Base-by-base conservation (phyloP, 2,113 vertebrate species). In the Salvelinus namaycush region DNA sequence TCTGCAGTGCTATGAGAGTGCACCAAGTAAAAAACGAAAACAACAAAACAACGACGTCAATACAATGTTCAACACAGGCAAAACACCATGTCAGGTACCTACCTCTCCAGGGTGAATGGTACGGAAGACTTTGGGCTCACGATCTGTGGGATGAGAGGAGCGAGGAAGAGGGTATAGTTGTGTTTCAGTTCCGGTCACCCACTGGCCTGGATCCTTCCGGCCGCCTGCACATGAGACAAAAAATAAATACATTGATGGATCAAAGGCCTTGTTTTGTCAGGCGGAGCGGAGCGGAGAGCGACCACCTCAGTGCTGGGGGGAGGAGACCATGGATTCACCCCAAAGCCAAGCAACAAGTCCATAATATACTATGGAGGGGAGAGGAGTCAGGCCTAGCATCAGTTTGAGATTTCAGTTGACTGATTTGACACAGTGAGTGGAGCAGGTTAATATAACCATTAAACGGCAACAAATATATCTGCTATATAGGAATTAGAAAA, bases 161-260 rank as follows among this genome's bases (percentile, higher is more conserved):
- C 26, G 64, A 75, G 51, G 20, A 16, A 57, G 59, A 57, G 24
- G 70, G 26, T 22, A 62, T 75, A 62, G 18, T 62, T 22, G 2
- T 18, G 14, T 54, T 76, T 27, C 62, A 72, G 70, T 79, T 79
- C 73, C 67, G 87, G 74, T 80, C 87, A 76, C 73, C 72, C 65
- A 18, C 65, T 74, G 74, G 77, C 26, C 48, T 24, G 8, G 77
- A 84, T 85, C 83, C 70, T 89, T 90, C 83, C 72, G 14, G 84
- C 16, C 70, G 64, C 71, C 68, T 86, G 86, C 81, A 48, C n/a
- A n/a, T 66, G 60, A 78, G 81, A 88, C 62, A 70, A 72, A 84
- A 68, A 34, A 34, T 6, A 6, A 34, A 34, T 6, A 34, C 1
- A 84, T 88, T 80, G 80, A 87, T 75, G 67, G 59, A 74, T 62